Evolutionary conservation across 2,113 vertebrate species (phyloP), one percentile per base, ranked within the genome.

Genomic region (Nibea albiflora): DNA sequence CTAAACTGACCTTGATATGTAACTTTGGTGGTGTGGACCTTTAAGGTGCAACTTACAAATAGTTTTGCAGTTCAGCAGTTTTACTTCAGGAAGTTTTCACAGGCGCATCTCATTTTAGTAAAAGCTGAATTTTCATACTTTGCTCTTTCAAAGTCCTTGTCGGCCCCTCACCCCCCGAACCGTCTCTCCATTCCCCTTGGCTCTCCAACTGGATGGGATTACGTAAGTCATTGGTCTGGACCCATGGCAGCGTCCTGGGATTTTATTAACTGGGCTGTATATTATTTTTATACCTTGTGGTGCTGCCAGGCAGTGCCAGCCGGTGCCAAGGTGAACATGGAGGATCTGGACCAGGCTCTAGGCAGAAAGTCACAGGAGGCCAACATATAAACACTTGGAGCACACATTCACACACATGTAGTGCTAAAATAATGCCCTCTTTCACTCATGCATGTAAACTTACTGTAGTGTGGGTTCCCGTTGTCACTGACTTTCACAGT

Each of bases 221-320:
- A 88, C 61, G 73, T 90, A 92, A 92, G 65, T 35, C 17, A 1
- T 47, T 78, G 77, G 68, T 84, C 63, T 47, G 54, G 73, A 50
- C 22, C 42, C 71, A 61, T 84, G 85, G 83, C 73, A 77, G 77
- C 52, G 15, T 57, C 56, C 72, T 76, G 60, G 70, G 78, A 17
- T 69, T 81, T 83, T 82, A 85, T 78, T 85, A 88, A 86, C 78
- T 69, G 76, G 68, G 72, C 74, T 83, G 76, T 82, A 82, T 91
- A 88, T 92, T 91, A 90, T 85, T 87, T 90, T 92, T 87, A 90
- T 86, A 82, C 79, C 81, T 81, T 17, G 46, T 57, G 64, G 72
- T 68, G 35, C 65, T 67, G 79, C 68, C 70, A 69, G 56, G 60
- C 28, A 4, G 24, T 66, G 76, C 63, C 54, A 73, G 63, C 77